Conservation (phyloP, 1,140 invertebrate genomes). For the Ceratosolen solmsi region DNA sequence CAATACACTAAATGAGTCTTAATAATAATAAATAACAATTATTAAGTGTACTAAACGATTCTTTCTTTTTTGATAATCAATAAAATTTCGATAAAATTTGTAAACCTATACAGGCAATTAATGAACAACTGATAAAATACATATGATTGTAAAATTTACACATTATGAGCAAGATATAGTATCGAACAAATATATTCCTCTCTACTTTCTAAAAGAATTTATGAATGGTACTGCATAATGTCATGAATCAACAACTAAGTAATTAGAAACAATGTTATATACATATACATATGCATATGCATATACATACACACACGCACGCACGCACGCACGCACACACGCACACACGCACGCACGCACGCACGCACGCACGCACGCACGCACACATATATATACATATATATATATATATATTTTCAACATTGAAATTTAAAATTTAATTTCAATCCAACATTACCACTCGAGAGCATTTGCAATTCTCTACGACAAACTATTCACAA, state of each 20-base stretch:
- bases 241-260: not conserved
- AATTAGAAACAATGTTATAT: constrained; percentile 14
- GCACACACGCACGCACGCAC: too few relatives aligned
- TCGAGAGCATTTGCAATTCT: not conserved
- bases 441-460: not conserved
- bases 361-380: too few relatives aligned
- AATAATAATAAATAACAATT: constrained; percentile 1
- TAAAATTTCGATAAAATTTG: not conserved
- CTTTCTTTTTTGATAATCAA: not conserved
- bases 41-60: not conserved
- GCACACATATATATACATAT: not conserved
- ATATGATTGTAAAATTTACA: not conserved
- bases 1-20: not conserved
- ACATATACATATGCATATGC: not conserved
- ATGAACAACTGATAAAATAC: not conserved
- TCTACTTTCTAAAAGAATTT: constrained; percentile 2
- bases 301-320: too few relatives aligned
- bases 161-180: not conserved
- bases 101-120: not conserved
- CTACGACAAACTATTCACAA: constrained; percentile 12
- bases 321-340: too few relatives aligned
- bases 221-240: constrained; percentile 31
- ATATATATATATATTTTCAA: not conserved
- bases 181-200: not conserved
- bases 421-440: constrained; percentile 7